These are phyloP conservation scores for Spinus pinus DNA, from an alignment of 2,797 vertebrate genomes.

Conservation along the genomic window DNA sequence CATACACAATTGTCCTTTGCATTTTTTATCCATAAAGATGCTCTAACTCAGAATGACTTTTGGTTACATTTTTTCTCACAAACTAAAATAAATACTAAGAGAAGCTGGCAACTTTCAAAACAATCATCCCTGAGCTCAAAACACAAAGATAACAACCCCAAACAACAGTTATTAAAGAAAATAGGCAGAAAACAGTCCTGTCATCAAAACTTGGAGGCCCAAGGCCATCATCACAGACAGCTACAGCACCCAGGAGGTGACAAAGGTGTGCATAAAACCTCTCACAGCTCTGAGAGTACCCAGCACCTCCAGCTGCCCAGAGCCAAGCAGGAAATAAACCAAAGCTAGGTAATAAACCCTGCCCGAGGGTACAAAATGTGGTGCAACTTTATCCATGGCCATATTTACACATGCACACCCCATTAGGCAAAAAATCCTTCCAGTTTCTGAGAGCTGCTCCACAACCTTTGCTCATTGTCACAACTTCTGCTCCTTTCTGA, in stretches of 20 bases:
- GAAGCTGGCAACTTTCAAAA: not conserved
- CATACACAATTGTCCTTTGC: not conserved
- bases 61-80: not conserved
- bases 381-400: not conserved
- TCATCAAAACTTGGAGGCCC: not conserved
- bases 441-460: fast-evolving
- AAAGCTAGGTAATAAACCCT: not conserved
- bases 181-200: not conserved
- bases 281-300: not conserved
- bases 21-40: not conserved
- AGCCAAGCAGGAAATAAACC: not conserved
- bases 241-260: not conserved
- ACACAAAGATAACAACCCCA: not conserved
- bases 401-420: not conserved
- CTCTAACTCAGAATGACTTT: not conserved
- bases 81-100: not conserved
- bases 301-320: not conserved
- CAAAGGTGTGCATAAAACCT: not conserved
- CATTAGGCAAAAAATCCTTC: not conserved
- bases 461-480: not conserved
- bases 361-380: not conserved
- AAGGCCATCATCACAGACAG: not conserved
- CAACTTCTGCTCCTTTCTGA: not conserved
- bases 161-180: not conserved
- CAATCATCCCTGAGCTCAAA: not conserved